Evolutionary conservation across 2,797 vertebrate species (phyloP).

Genomic region (Coreius guichenoti): DNA sequence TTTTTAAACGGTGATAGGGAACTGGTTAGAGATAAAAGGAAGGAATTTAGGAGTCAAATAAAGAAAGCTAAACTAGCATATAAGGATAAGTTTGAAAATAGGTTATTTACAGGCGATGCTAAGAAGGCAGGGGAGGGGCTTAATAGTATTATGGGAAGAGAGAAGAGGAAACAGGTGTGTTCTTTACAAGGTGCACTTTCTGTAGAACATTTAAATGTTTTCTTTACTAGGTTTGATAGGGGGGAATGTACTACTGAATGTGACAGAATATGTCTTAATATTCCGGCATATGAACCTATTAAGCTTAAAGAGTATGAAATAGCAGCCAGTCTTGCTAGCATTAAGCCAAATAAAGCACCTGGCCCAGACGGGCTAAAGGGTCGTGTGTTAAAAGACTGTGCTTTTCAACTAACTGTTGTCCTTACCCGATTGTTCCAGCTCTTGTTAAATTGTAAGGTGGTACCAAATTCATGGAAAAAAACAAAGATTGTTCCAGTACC

Average conservation of each 20-base stretch:
- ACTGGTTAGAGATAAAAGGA: neutral
- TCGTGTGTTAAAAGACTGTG: neutral
- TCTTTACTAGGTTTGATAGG: neutral
- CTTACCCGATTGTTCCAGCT: neutral
- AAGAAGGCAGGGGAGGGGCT: neutral
- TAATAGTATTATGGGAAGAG: neutral
- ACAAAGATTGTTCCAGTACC: too few species aligned
- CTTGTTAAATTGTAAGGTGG: too few species aligned
- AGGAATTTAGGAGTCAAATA: neutral
- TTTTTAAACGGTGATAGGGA: neutral
- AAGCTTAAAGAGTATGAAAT: neutral
- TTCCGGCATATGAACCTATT: neutral
- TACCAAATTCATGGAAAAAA: too few species aligned
- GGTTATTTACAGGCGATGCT: neutral
- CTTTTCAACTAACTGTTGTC: neutral
- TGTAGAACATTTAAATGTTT: neutral
- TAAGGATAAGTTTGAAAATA: neutral
- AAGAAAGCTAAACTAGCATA: neutral
- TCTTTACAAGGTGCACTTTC: neutral
- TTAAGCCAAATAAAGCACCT: neutral
- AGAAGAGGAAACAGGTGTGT: neutral
- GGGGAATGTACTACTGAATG: neutral
- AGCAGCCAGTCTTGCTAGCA: neutral
- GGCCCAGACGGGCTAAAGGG: neutral
- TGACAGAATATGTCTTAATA: neutral